Base-by-base conservation (phyloP, 2,797 vertebrate genomes). In the Onychomys arenicola region DNA sequence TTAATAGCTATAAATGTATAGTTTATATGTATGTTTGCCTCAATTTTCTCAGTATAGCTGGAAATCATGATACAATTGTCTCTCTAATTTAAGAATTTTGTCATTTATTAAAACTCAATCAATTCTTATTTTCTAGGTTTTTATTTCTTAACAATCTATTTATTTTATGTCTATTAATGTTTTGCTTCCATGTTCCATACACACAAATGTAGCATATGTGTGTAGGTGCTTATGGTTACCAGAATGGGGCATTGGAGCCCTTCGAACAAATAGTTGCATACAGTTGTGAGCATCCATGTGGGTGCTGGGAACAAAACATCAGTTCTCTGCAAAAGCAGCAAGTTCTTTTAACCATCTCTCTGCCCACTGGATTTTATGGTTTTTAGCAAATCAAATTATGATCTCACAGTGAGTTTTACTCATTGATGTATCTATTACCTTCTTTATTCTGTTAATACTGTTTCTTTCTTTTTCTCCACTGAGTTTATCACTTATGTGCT, bases 1-100 rank as follows among this genome's bases (percentile, higher is more conserved):
- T 95, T 96, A 92, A 43, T 84, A 75, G 46, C 2, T 93, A 0
- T 90, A 90, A 85, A 75, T 80, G 46, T 43, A 46, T 92, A 23
- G 16, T 40, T 52, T 13, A 55, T 83, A 78, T n/a, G 93, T 65
- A n/a, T 43, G 23, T 67, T 65, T 81, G 37, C 25, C 8, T 71
- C 40, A 71, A n/a, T 57, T 93, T 91, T 94, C 23, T 57, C 52
- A 95, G 55, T 1, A 25, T 75, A 88, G 49, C 61, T 83, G 63
- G 19, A 84, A 91, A 19, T 92, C 8, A 76, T 59, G 6, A 93
- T 37, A 82, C 37, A 90, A 91, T 40, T 25, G 87, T 85, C 86
- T 76, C 19, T 88, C 3, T 75, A 57, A 82, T 73, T 85, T 89
- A 61, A 84, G 3, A 92, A n/a, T 73, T 80, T 85, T 95, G 11